phyloP scores from a whole-genome alignment of 2,797 vertebrate genomes.

The Lagocephalus sceleratus region DNA sequence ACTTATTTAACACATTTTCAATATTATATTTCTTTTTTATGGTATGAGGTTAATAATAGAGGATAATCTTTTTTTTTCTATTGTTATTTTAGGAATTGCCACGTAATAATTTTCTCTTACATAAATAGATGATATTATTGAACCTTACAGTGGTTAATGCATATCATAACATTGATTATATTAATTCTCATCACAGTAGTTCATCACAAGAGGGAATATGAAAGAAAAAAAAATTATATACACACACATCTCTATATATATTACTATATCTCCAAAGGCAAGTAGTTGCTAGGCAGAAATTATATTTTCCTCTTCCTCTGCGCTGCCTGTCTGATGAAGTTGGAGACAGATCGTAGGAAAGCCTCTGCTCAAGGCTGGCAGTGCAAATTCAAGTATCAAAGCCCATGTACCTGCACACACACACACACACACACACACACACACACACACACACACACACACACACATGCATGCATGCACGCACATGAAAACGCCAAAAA shows the following conservation, averaged over 20 bases:
- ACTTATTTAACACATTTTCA: too few species aligned
- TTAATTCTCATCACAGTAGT: too few species aligned
- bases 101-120: too few species aligned
- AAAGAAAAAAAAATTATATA: neutral
- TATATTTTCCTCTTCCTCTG: conserved; percentile 40
- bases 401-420: neutral
- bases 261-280: conserved; percentile 29
- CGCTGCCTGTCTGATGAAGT: conserved; percentile 19
- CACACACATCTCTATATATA: conserved; percentile 1
- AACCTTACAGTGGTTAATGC: neutral
- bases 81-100: too few species aligned
- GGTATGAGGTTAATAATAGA: too few species aligned
- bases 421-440: conserved; percentile 1
- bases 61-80: too few species aligned
- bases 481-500: conserved; percentile 3
- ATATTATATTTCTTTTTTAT: too few species aligned
- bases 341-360: conserved; percentile 15
- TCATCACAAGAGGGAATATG: too few species aligned
- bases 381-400: conserved; percentile 49
- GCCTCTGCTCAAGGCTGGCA: conserved; percentile 40
- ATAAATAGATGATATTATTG: too few species aligned
- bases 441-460: conserved; percentile 3
- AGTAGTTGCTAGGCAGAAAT: conserved; percentile 58
- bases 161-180: conserved; percentile 2
- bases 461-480: neutral